Percentiles rank a stretch among this genome's conserved stretches.
phyloP scores from a whole-genome alignment of 2,797 vertebrate genomes.

The Gymnodraco acuticeps region DNA sequence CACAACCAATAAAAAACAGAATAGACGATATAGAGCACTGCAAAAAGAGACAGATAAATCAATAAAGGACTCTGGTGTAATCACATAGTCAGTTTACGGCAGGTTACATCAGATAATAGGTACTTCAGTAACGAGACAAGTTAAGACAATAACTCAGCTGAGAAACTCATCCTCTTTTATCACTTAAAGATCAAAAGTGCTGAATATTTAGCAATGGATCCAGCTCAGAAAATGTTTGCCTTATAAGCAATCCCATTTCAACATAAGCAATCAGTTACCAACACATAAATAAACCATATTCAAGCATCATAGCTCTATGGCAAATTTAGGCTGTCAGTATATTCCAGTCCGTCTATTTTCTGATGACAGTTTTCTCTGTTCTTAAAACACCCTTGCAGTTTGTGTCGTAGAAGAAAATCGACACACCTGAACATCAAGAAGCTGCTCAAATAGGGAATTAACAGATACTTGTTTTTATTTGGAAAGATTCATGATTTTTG shows the following conservation, averaged over 20 bases:
- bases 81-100: constrained; percentile 20
- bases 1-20: background rate
- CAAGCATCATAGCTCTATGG: constrained; percentile 14
- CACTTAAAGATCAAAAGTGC: constrained; percentile 23
- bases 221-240: background rate
- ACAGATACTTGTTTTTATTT: no score
- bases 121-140: constrained; percentile 4
- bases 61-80: constrained; percentile 1
- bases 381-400: constrained; percentile 15
- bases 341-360: constrained; percentile 41
- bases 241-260: constrained; percentile 12
- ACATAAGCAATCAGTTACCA: constrained; percentile 16
- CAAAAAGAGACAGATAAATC: constrained; percentile 1
- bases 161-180: constrained; percentile 22
- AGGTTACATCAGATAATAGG: constrained; percentile 46
- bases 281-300: background rate
- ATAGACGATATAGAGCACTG: constrained; percentile 8
- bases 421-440: background rate
- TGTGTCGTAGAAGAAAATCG: background rate
- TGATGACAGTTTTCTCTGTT: constrained; percentile 32
- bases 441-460: background rate
- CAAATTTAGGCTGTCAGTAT: constrained; percentile 25
- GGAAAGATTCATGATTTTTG: background rate
- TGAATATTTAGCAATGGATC: constrained; percentile 35
- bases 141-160: constrained; percentile 42